These are phyloP conservation scores for Brachionus calyciflorus DNA, from an alignment of 1,140 invertebrate species.

Conservation along the genomic window DNA sequence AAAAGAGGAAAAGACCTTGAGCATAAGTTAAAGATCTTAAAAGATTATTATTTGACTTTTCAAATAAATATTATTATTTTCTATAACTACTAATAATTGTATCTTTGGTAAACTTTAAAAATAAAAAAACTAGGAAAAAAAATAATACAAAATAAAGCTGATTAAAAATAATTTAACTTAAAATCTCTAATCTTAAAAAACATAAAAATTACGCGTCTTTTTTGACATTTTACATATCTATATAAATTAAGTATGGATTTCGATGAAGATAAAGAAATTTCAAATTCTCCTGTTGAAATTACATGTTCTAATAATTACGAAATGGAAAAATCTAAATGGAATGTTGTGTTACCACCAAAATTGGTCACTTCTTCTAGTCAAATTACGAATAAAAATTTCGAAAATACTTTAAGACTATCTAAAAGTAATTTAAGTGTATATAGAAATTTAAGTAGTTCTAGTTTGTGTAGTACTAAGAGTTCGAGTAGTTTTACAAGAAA, in stretches of 20 bases:
- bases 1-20: constrained; percentile 1
- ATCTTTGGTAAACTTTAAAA: constrained; percentile 34
- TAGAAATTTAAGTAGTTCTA: not conserved
- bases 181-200: too few relatives aligned
- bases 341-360: too few relatives aligned
- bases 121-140: too few relatives aligned
- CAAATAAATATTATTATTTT: too few relatives aligned
- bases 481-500: constrained; percentile 8
- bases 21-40: constrained; percentile 21
- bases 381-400: not conserved
- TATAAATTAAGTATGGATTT: not conserved
- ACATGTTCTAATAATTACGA: too few relatives aligned
- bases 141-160: too few relatives aligned
- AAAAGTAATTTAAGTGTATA: not conserved
- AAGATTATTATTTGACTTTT: not conserved
- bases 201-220: too few relatives aligned
- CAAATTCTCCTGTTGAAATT: not conserved
- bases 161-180: too few relatives aligned
- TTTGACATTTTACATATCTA: too few relatives aligned
- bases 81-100: not conserved
- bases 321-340: too few relatives aligned
- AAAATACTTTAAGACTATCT: not conserved
- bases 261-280: not conserved
- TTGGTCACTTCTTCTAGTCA: not conserved
- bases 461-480: not conserved